Evolutionary conservation across 2,797 vertebrate genomes (phyloP), one percentile per base, ranked within the genome.

Genomic region (Mico argentatus): DNA sequence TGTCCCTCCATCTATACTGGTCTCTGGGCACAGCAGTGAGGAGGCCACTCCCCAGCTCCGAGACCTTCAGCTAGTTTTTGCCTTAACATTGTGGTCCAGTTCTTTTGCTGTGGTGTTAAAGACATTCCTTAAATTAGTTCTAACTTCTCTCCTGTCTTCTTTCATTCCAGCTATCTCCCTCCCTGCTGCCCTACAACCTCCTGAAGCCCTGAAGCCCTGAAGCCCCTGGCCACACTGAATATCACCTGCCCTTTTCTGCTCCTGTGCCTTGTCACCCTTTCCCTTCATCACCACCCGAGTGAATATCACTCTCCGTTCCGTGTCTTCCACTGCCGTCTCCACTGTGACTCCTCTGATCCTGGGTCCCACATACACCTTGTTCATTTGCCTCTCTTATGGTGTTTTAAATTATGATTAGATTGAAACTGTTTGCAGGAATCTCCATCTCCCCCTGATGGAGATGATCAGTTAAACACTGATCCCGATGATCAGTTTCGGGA

Each of bases 301-400:
- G 24, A n/a, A 36, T 33, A 30, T 14, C 5, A 11, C 24, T 55
- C 6, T 36, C 17, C 1, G 8, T 24, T 55, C 79, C 48, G 39
- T 12, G 39, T 46, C 57, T 19, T 46, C 41, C 59, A 10, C 13
- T 0, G 20, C 13, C 39, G 12, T 59, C 24, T 17, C 22, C 48
- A 3, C 3, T 0, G 27, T 7, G 24, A 12, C 39, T 11, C 11
- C 39, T 55, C 2, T 10, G 22, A 7, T n/a, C 13, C 41, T 48
- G 2, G 72, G 27, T 22, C 22, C 76, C 46, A 7, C 0, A 0
- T 41, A 7, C 0, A 1, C 57, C 44, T 33, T 79, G 57, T 15
- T 27, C 1, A 2, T 24, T 19, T 26, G n/a, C 27, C 44, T 50
- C 10, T 26, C 44, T 20, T 52, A 46, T 4, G 36, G 4, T 44